These are phyloP conservation scores for Helogale parvula DNA, from an alignment of 2,113 vertebrate species.

Conservation along the genomic window DNA sequence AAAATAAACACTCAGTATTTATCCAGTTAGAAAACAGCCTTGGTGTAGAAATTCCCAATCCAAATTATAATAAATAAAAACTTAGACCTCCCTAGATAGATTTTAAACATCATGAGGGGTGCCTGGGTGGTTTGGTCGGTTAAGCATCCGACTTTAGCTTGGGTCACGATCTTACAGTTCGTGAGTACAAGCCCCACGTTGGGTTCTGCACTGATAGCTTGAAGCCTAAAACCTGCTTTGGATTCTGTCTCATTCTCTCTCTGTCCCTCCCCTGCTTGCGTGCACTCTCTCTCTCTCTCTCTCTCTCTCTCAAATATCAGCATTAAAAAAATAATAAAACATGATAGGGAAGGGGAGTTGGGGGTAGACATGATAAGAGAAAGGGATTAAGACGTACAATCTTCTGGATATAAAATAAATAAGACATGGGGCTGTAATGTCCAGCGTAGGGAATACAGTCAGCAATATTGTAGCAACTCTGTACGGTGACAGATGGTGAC, in stretches of 20 bases:
- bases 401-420: not conserved
- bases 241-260: too few relatives aligned
- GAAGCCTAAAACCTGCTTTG: too few relatives aligned
- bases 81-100: not conserved
- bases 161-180: too few relatives aligned
- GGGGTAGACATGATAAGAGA: not conserved
- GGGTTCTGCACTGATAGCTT: too few relatives aligned
- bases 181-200: too few relatives aligned
- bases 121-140: too few relatives aligned
- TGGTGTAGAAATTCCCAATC: not conserved
- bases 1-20: not conserved
- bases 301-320: too few relatives aligned
- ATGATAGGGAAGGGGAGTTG: not conserved
- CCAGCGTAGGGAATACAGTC: not conserved
- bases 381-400: not conserved
- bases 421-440: not conserved
- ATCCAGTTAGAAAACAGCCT: not conserved
- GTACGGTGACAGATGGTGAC: not conserved
- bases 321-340: not conserved
- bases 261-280: too few relatives aligned
- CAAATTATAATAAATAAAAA: not conserved
- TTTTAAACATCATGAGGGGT: not conserved
- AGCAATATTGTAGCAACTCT: not conserved
- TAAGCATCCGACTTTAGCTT: too few relatives aligned
- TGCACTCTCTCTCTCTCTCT: too few relatives aligned